A percentile compares a stretch with the other conserved stretches of the same genome.
Evolutionary conservation across 2,113 vertebrate genomes (phyloP).

Genomic region (Phainopepla nitens): DNA sequence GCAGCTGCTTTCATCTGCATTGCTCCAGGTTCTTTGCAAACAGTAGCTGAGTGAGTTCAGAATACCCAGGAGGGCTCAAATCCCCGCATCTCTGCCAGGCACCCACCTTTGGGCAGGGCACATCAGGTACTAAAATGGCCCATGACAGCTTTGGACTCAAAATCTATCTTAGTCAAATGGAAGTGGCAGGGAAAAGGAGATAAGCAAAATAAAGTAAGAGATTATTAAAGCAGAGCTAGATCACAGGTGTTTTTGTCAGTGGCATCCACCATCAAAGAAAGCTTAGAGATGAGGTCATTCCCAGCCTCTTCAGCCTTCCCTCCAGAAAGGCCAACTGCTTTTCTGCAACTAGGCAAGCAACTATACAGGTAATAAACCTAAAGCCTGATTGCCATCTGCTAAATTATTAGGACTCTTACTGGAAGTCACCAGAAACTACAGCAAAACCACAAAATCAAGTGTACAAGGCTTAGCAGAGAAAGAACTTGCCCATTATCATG

Average conservation of each 20-base stretch:
- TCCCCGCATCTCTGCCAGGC: neutral
- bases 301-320: neutral
- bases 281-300: neutral
- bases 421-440: neutral
- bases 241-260: neutral
- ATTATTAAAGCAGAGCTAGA: neutral
- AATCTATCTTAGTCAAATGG: neutral
- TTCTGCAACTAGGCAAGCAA: neutral
- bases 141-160: neutral
- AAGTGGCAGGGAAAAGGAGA: neutral
- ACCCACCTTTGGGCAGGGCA: neutral
- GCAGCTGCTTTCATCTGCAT: neutral
- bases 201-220: neutral
- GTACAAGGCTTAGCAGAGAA: neutral
- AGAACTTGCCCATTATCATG: neutral
- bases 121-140: neutral
- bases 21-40: neutral
- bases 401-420: neutral
- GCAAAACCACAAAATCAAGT: slow-evolving; percentile 4
- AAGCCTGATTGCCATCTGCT: neutral
- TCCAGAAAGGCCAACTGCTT: neutral
- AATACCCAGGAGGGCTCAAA: neutral
- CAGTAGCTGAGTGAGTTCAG: neutral
- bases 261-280: neutral
- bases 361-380: neutral